phyloP scores from a whole-genome alignment of 1,140 invertebrate genomes.

The Camponotus pennsylvanicus region DNA sequence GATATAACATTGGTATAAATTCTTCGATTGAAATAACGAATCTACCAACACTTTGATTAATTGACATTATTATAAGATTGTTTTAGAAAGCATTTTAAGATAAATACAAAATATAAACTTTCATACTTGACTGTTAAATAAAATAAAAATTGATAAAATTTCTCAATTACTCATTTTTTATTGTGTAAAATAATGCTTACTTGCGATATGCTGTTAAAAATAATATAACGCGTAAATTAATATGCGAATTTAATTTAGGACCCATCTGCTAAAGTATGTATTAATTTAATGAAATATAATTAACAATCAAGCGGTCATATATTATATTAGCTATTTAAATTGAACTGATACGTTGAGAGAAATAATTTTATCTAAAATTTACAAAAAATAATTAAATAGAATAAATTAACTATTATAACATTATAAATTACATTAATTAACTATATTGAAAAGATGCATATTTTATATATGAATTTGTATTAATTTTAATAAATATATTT shows the following conservation, averaged over 20 bases:
- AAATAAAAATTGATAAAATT: background rate
- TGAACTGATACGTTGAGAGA: background rate
- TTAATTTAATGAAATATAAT: background rate
- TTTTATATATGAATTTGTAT: background rate
- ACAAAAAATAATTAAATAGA: background rate
- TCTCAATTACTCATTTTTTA: background rate
- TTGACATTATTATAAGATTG: background rate
- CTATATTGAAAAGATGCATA: background rate
- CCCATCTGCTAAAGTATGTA: background rate
- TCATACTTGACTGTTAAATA: background rate
- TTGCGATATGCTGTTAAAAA: background rate
- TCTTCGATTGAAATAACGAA: background rate
- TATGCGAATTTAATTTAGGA: background rate
- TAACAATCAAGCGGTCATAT: background rate
- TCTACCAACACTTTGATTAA: constrained; percentile 12
- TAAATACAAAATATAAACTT: background rate
- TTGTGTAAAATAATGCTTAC: background rate
- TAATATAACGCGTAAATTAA: background rate
- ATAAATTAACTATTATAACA: background rate
- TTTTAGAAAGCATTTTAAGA: background rate
- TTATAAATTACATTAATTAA: background rate
- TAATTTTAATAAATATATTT: background rate
- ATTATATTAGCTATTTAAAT: background rate
- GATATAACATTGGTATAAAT: constrained; percentile 17
- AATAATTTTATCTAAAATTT: constrained; percentile 1